Base-by-base conservation (phyloP, 2,113 vertebrate genomes). In the Sylvilagus bachmani region DNA sequence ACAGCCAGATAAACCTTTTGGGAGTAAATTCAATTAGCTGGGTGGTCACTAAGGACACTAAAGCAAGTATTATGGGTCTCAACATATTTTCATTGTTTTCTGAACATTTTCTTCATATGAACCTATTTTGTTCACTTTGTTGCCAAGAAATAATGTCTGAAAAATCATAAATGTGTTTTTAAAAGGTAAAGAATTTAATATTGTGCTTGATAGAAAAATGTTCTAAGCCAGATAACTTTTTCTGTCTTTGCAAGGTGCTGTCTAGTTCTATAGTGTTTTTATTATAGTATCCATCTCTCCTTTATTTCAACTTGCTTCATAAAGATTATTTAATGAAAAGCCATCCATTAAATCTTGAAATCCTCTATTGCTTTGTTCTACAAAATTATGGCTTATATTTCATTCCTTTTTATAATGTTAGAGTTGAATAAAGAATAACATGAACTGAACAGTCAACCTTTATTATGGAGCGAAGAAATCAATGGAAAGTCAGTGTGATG, bases 51-150 rank as follows among this genome's bases (percentile, higher is more conserved):
- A 25, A 74, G 49, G 64, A 89, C 21, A 90, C n/a, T 55, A 71
- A 69, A 79, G 67, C 25, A 16, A 58, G 62, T 79, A 2, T 88
- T 81, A 33, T 74, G 16, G 12, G 7, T 38, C 21, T 61, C 10
- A 80, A 27, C 13, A 88, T 66, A 70, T 81, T 88, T 92, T 79
- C 71, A 89, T 27, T 83, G 86, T 88, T 95, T 80, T 31, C 38
- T 87, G 66, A 55, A 24, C 38, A 10, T 55, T 44, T 55, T 21
- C 24, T 87, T 80, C 27, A 74, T 66, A 19, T 88, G 29, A 92
- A 21, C 25, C 44, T 90, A 44, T 61, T 86, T 67, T 86, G 6
- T 86, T 91, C 10, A 84, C 51, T 86, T 92, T 53, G 70, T 93
- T 53, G 55, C 53, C 83, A 78, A 82, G 24, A 61, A 93, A 67